A percentile compares a stretch with the other conserved stretches of the same genome.
These are phyloP conservation scores for Cossypha dichroa DNA, from an alignment of 2,797 vertebrate species.

Conservation along the genomic window DNA sequence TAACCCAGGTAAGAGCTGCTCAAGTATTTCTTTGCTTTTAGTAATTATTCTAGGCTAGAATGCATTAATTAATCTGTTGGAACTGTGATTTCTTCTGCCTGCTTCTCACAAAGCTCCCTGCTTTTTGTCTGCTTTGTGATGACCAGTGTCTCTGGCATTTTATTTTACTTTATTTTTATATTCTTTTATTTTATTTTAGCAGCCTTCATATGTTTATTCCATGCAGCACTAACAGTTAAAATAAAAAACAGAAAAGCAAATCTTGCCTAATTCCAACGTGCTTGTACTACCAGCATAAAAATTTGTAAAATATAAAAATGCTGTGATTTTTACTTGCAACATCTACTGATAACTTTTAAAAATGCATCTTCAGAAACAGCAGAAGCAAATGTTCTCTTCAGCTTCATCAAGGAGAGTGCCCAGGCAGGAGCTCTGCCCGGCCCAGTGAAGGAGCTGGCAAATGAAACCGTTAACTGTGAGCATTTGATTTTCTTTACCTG, in stretches of 20 bases:
- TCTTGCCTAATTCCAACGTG: neutral
- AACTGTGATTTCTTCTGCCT: neutral
- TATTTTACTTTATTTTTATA: no score
- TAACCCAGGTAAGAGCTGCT: slow-evolving; percentile 87
- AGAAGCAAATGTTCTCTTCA: slow-evolving; percentile 88
- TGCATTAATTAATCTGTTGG: neutral
- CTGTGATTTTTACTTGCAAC: neutral
- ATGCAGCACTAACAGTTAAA: neutral
- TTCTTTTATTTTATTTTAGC: neutral
- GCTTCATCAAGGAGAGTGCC: slow-evolving; percentile 83
- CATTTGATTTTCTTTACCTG: neutral
- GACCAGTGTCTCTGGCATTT: neutral
- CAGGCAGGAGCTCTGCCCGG: slow-evolving; percentile 80
- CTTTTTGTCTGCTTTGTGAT: neutral
- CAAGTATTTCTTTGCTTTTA: neutral
- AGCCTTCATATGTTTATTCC: neutral
- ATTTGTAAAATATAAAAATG: neutral
- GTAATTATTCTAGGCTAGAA: neutral
- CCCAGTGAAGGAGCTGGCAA: slow-evolving; percentile 75
- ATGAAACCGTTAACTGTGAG: slow-evolving; percentile 83
- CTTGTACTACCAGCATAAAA: neutral
- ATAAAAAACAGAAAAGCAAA: neutral
- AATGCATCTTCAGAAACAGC: slow-evolving; percentile 81
- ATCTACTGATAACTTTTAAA: neutral
- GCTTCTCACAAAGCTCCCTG: neutral